A percentile compares a stretch with the other conserved stretches of the same genome.
These are phyloP conservation scores for Archips crataeganus DNA, from an alignment of 2,888 invertebrate genomes.

Conservation along the genomic window DNA sequence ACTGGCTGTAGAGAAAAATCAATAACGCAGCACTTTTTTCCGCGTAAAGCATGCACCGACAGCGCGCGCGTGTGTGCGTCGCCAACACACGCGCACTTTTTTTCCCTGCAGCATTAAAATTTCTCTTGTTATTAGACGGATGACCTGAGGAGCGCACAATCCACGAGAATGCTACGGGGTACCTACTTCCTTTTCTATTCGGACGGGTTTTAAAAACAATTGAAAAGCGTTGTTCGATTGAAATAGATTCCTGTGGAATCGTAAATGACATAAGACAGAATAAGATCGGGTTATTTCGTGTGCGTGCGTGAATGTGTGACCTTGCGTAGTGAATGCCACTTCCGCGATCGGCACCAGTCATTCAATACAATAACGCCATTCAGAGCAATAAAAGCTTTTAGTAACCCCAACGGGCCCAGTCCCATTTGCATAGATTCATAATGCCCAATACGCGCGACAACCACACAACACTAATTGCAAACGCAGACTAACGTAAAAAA, in stretches of 20 bases:
- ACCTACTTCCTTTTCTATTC: not conserved
- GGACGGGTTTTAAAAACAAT: not conserved
- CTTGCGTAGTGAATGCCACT: conserved; percentile 69
- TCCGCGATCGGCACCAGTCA: conserved; percentile 60
- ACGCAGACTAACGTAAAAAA: conserved; percentile 85
- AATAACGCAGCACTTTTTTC: conserved; percentile 87
- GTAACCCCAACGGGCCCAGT: conserved; percentile 53
- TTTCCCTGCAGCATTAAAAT: conserved; percentile 74
- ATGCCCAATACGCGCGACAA: conserved; percentile 72
- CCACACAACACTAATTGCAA: conserved; percentile 84
- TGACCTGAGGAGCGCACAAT: conserved; percentile 44
- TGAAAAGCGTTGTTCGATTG: not conserved
- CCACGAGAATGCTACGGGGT: not conserved
- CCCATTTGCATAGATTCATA: conserved; percentile 76
- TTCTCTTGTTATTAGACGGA: conserved; percentile 66
- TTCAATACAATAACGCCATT: conserved; percentile 57
- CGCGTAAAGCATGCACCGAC: conserved; percentile 86
- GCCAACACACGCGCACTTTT: conserved; percentile 76
- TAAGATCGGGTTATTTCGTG: conserved; percentile 6
- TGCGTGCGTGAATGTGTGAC: conserved; percentile 52
- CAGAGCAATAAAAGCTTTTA: conserved; percentile 69
- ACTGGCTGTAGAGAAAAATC: conserved; percentile 84
- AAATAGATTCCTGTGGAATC: not conserved
- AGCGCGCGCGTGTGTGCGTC: conserved; percentile 64
- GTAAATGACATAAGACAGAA: not conserved